These are phyloP conservation scores for Homalodisca vitripennis DNA, from an alignment of 1,140 invertebrate genomes.

Conservation along the genomic window DNA sequence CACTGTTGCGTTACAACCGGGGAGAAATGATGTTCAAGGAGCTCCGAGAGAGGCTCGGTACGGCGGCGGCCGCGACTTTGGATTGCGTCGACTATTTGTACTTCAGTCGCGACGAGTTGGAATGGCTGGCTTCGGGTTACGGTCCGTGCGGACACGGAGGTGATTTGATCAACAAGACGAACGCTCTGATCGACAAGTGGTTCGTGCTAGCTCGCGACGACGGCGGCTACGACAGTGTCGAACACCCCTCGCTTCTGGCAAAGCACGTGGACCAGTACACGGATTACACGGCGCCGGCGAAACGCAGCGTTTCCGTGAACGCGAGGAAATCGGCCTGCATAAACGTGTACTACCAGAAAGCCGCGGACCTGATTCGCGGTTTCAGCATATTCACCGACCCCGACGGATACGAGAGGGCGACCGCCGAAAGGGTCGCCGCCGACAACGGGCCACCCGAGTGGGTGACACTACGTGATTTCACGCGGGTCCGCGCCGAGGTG, in stretches of 20 bases:
- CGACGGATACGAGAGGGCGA: neutral
- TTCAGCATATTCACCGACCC: conserved; percentile 16
- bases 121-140: neutral
- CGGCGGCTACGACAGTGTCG: neutral
- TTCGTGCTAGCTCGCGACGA: too few relatives aligned
- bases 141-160: neutral
- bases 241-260: neutral
- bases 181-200: neutral
- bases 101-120: neutral
- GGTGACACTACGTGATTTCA: neutral
- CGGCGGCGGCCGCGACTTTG: neutral
- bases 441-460: neutral
- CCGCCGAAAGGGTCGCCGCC: neutral
- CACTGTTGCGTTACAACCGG: neutral
- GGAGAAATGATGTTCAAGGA: neutral
- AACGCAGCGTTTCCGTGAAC: conserved; percentile 18
- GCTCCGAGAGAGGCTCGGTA: neutral
- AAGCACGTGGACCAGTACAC: conserved; percentile 2
- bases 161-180: neutral
- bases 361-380: neutral
- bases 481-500: neutral
- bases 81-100: neutral
- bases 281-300: neutral
- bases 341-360: conserved; percentile 1
- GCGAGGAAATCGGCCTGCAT: neutral